These are phyloP conservation scores for Scarus forsteni DNA, from an alignment of 2,797 vertebrate genomes.

Conservation along the genomic window DNA sequence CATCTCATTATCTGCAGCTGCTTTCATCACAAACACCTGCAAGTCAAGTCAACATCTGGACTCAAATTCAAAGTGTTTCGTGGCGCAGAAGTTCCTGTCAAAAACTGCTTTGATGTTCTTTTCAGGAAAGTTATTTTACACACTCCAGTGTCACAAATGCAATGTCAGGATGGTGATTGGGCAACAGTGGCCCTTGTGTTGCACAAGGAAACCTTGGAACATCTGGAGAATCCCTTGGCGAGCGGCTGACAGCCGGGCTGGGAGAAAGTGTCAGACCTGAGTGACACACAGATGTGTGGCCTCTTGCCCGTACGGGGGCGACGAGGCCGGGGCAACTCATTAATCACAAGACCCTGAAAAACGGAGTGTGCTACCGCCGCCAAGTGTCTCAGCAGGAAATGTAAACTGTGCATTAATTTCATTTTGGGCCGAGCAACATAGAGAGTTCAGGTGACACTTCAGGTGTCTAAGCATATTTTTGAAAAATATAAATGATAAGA, in stretches of 20 bases:
- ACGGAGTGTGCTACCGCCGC: constrained; percentile 58
- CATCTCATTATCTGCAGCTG: constrained; percentile 43
- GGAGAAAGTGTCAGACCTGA: constrained; percentile 76
- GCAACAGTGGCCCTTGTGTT: constrained; percentile 36
- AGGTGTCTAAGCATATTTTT: too few relatives aligned
- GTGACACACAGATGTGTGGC: constrained; percentile 80
- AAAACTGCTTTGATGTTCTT: constrained; percentile 43
- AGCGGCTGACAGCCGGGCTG: constrained; percentile 68
- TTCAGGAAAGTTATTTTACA: constrained; percentile 49
- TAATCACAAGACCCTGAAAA: constrained; percentile 74
- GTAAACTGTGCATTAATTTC: constrained; percentile 51
- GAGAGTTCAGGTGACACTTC: too few relatives aligned
- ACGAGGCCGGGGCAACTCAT: constrained; percentile 73
- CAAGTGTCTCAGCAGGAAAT: constrained; percentile 53
- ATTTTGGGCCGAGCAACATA: too few relatives aligned
- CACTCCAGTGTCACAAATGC: constrained; percentile 56
- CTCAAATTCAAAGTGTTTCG: constrained; percentile 35
- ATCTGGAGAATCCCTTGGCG: constrained; percentile 78
- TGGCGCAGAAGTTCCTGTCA: neutral
- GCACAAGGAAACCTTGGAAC: constrained; percentile 73
- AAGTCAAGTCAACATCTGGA: constrained; percentile 52
- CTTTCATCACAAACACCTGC: constrained; percentile 55
- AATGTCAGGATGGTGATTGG: constrained; percentile 68
- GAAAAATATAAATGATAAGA: too few relatives aligned
- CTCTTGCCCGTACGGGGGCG: constrained; percentile 64